Evolutionary conservation across 2,888 invertebrate genomes (phyloP).

Genomic region (Bombyx huttoni): DNA sequence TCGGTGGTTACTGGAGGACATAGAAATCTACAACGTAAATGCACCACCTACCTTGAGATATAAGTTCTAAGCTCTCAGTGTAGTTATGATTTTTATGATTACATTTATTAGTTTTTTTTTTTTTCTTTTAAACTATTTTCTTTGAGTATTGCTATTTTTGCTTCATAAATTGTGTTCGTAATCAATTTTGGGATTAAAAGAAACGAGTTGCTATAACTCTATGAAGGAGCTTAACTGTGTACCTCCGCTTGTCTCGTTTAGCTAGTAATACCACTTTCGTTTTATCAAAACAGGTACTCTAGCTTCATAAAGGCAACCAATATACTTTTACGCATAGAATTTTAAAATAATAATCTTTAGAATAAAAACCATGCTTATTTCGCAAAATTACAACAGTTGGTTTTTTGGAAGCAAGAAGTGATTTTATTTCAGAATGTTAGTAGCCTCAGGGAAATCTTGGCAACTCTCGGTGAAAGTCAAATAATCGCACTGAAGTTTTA

Average conservation of each 20-base stretch:
- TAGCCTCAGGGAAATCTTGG: background rate
- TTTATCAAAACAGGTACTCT: constrained; percentile 23
- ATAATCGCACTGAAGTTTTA: background rate
- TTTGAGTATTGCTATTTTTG: background rate
- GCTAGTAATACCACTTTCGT: constrained; percentile 26
- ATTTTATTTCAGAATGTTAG: background rate
- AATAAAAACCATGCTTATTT: background rate
- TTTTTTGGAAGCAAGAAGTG: background rate
- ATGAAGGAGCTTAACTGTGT: background rate
- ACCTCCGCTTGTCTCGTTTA: constrained; percentile 12
- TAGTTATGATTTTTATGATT: no score
- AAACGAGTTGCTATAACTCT: constrained; percentile 2
- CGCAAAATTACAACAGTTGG: background rate
- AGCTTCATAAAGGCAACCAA: constrained; percentile 11
- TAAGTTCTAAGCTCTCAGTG: no score
- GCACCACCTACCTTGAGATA: no score
- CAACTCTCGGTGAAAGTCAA: background rate
- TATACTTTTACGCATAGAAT: no score
- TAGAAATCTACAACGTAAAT: no score
- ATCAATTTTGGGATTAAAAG: background rate
- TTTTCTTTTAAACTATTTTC: no score
- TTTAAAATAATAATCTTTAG: background rate
- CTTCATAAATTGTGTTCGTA: background rate
- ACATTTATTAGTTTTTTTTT: no score
- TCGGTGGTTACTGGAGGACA: no score